Conservation (phyloP, 2,113 vertebrate species). For the Octodon degus region DNA sequence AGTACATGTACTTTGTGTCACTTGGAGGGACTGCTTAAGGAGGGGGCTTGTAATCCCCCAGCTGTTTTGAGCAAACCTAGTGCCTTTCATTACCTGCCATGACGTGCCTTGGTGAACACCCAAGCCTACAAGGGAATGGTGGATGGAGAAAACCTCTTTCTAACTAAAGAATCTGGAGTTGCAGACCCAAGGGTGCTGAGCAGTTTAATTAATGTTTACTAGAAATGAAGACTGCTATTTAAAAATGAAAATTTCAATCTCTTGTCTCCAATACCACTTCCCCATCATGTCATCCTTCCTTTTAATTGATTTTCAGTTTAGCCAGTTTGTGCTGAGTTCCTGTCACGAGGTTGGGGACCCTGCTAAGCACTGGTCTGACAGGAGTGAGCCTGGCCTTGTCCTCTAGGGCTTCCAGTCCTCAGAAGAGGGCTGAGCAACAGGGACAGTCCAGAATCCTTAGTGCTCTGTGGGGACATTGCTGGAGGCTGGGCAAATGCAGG, state of each 20-base stretch:
- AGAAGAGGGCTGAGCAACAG: background rate
- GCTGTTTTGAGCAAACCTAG: background rate
- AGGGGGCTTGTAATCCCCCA: background rate
- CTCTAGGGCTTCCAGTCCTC: background rate
- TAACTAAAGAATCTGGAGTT: slow-evolving; percentile 46
- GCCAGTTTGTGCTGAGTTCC: background rate
- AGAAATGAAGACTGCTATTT: slow-evolving; percentile 65
- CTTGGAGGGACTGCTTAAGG: background rate
- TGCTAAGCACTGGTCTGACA: background rate
- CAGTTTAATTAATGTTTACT: slow-evolving; percentile 65
- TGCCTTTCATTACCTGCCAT: slow-evolving; percentile 29
- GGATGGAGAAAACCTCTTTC: slow-evolving; percentile 15
- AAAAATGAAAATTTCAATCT: slow-evolving; percentile 57
- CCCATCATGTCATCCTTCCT: background rate
- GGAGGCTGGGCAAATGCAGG: background rate
- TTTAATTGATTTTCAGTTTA: slow-evolving; percentile 6
- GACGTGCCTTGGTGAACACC: background rate
- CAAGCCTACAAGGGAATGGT: background rate
- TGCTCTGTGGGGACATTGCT: background rate
- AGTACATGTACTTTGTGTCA: background rate
- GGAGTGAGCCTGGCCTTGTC: background rate
- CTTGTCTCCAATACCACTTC: background rate
- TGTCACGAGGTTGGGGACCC: background rate
- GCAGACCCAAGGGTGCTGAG: slow-evolving; percentile 54
- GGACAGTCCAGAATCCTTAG: fast-evolving